A percentile compares a stretch with the other conserved stretches of the same genome.
These are phyloP conservation scores for Notarius quadriscutis DNA, from an alignment of 2,113 vertebrate species.

Conservation along the genomic window DNA sequence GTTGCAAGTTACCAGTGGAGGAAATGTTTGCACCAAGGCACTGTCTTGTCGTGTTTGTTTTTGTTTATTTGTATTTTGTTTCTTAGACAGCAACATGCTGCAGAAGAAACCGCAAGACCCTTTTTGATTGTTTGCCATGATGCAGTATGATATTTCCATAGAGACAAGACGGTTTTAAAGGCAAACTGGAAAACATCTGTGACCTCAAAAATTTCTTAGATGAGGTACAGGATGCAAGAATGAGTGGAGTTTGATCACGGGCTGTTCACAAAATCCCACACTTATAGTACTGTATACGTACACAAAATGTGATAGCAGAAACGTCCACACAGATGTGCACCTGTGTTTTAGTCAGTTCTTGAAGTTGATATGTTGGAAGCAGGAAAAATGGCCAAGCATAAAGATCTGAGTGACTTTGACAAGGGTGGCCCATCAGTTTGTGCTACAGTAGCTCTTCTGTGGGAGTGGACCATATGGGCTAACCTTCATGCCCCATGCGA, in stretches of 20 bases:
- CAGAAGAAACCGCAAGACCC: not conserved
- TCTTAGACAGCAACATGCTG: not conserved
- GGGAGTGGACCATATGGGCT: too few species aligned
- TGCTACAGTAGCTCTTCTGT: too few species aligned
- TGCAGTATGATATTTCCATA: constrained; percentile 27
- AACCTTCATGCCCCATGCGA: too few species aligned
- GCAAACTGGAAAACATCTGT: constrained; percentile 40
- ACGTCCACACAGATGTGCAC: not conserved
- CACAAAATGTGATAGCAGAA: not conserved
- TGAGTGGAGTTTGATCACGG: constrained; percentile 6
- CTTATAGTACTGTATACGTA: not conserved
- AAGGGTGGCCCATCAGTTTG: too few species aligned
- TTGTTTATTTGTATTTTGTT: constrained; percentile 2
- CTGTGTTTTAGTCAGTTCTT: not conserved
- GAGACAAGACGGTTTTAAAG: constrained; percentile 22
- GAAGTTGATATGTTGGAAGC: too few species aligned
- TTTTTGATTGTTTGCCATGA: constrained; percentile 10
- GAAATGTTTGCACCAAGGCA: constrained; percentile 6
- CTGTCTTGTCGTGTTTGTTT: not conserved
- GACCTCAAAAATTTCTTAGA: constrained; percentile 19
- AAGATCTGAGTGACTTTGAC: too few species aligned
- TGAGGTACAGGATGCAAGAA: constrained; percentile 3
- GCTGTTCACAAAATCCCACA: not conserved
- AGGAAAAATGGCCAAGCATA: too few species aligned
- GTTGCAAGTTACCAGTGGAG: constrained; percentile 10